These are phyloP conservation scores for Drosophila sechellia DNA, from an alignment of 1,140 invertebrate species.

Conservation along the genomic window DNA sequence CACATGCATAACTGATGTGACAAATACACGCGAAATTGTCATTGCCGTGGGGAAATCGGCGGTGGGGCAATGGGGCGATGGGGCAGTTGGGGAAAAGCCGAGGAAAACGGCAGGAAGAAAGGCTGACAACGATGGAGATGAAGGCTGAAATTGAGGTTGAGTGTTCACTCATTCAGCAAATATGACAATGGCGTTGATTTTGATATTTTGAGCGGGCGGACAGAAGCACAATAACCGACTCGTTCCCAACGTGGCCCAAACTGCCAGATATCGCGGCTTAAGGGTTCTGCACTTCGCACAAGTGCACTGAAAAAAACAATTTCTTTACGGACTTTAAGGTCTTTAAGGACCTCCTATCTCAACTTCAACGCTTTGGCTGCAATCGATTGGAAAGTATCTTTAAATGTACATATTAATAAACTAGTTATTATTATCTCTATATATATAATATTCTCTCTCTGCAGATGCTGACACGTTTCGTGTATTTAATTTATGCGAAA, in stretches of 20 bases:
- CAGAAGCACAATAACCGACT: conserved; percentile 54
- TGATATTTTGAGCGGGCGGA: conserved; percentile 61
- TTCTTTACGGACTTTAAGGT: background rate
- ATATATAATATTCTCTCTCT: conserved; percentile 14
- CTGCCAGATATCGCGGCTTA: conserved; percentile 47
- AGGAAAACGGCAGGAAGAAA: conserved; percentile 6
- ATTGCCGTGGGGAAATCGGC: conserved; percentile 42
- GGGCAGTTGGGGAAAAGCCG: conserved; percentile 19
- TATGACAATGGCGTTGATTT: conserved; percentile 77
- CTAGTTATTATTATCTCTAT: background rate
- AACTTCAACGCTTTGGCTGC: too few relatives aligned
- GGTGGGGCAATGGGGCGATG: conserved; percentile 5
- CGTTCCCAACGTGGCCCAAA: conserved; percentile 56
- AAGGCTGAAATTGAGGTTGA: conserved; percentile 72
- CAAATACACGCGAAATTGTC: conserved; percentile 81
- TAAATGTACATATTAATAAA: background rate
- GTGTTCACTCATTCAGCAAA: conserved; percentile 71
- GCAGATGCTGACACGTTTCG: conserved; percentile 40
- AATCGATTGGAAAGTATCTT: too few relatives aligned
- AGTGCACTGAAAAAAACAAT: conserved; percentile 8
- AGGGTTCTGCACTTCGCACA: conserved; percentile 34
- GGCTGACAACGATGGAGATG: conserved; percentile 49
- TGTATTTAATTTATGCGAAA: conserved; percentile 70
- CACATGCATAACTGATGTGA: conserved; percentile 77
- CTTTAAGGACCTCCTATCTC: background rate